Base-by-base conservation (phyloP, 2,113 vertebrate genomes). In the Sorex fumeus region DNA sequence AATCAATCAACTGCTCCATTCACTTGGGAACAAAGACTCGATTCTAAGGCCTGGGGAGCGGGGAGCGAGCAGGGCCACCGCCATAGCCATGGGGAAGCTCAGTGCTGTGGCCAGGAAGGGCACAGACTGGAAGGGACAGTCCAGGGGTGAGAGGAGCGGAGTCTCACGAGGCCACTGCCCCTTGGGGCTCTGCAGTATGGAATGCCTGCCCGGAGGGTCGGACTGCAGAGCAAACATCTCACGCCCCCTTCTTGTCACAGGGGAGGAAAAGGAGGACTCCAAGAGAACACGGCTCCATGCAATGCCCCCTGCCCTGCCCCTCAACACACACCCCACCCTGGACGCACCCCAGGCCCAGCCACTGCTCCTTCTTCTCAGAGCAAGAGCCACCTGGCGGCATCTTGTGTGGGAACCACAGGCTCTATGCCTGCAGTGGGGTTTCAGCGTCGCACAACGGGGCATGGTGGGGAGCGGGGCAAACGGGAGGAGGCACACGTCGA, bases 21-120 rank as follows among this genome's bases (percentile, higher is more conserved):
- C 21, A 67, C 36, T 91, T 34, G 69, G 84, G 70, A 75, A 88
- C 27, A 71, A 94, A 89, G 57, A 90, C 71, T 88, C 75, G 53
- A 45, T 91, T 50, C 66, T 72, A 76, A 72, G 71, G 78, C 60
- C 43, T n/a, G n/a, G n/a, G n/a, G n/a, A n/a, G n/a, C 23, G 81
- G 60, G n/a, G 34, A 66, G 18, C 1, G 53, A 18, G 53, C 32
- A 34, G 0, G 30, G 28, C 45, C 1, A 7, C 30, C 1, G 13
- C 13, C 3, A 18, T n/a, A 32, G 87, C 23, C 62, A 25, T 2
- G 10, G 2, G 1, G 32, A 87, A 66, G 78, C 27, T 67, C 25
- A 45, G 21, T 62, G 28, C 30, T 43, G 32, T n/a, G 34, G 9
- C 43, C 10, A 8, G 21, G 10, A 28, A 43, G 50, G 25, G 15